These are phyloP conservation scores for Galeopterus variegatus DNA, from an alignment of 2,113 vertebrate species.

Conservation along the genomic window DNA sequence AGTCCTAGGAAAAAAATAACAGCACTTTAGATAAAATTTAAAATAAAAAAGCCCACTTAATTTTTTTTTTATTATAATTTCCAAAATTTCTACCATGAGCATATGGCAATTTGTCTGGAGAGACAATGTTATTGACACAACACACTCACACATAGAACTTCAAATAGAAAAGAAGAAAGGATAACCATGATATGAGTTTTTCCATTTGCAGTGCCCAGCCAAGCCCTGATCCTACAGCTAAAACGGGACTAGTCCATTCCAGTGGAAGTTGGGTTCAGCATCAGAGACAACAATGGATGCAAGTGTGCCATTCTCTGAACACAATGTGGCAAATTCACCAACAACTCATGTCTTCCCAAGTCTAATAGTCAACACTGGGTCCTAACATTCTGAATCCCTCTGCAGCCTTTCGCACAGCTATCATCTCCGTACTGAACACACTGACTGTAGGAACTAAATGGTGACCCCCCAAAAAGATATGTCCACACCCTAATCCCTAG, in stretches of 20 bases:
- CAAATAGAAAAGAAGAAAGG: background rate
- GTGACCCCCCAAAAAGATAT: background rate
- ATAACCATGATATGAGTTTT: background rate
- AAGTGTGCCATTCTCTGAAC: background rate
- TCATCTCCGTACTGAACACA: background rate
- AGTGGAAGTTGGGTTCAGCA: background rate
- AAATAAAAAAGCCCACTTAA: slow-evolving; percentile 11
- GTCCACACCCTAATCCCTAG: background rate
- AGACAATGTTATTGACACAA: slow-evolving; percentile 38
- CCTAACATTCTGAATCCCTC: background rate
- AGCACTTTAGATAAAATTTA: background rate
- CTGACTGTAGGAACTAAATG: background rate
- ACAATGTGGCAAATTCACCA: background rate
- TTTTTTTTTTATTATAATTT: slow-evolving; percentile 5
- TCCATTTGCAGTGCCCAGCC: background rate
- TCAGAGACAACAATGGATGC: background rate
- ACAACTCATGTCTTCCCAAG: background rate
- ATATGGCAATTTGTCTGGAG: background rate
- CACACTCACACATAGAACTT: background rate
- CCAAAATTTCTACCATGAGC: background rate
- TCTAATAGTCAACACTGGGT: background rate
- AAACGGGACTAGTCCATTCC: background rate
- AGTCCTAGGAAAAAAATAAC: background rate
- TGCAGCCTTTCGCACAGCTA: background rate
- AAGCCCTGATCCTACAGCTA: background rate